Evolutionary conservation across 2,797 vertebrate species (phyloP).

Genomic region (Toxotes lorentzi): DNA sequence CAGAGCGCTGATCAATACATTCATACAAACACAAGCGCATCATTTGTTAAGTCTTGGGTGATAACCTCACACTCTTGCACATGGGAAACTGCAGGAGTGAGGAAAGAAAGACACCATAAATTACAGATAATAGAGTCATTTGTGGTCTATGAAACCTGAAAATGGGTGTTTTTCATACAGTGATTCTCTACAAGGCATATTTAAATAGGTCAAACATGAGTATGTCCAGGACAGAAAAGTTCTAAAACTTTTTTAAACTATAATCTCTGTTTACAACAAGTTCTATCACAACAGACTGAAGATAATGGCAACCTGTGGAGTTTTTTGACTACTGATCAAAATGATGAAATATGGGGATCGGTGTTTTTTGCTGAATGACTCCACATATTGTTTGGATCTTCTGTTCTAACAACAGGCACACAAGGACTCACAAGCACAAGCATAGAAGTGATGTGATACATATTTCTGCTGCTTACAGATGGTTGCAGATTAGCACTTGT

Average conservation of each 20-base stretch:
- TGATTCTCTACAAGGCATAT: background rate
- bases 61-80: conserved; percentile 65
- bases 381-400: background rate
- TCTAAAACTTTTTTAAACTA: background rate
- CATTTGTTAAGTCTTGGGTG: conserved; percentile 81
- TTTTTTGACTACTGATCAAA: background rate
- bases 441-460: background rate
- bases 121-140: conserved; percentile 71
- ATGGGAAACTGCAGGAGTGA: conserved; percentile 64
- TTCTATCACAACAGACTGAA: background rate
- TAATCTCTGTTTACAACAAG: background rate
- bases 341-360: background rate
- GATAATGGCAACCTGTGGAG: conserved; percentile 26
- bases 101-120: conserved; percentile 64
- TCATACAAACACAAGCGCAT: conserved; percentile 91
- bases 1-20: conserved; percentile 92
- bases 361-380: background rate
- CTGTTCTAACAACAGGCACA: background rate
- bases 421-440: background rate
- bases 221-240: background rate
- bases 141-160: conserved; percentile 38
- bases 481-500: background rate
- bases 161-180: background rate
- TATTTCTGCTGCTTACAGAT: background rate
- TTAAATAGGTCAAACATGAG: background rate